Evolutionary conservation across 2,888 invertebrate species (phyloP), one percentile per base, ranked within the genome.

Genomic region (Acanthosepion pharaonis): DNA sequence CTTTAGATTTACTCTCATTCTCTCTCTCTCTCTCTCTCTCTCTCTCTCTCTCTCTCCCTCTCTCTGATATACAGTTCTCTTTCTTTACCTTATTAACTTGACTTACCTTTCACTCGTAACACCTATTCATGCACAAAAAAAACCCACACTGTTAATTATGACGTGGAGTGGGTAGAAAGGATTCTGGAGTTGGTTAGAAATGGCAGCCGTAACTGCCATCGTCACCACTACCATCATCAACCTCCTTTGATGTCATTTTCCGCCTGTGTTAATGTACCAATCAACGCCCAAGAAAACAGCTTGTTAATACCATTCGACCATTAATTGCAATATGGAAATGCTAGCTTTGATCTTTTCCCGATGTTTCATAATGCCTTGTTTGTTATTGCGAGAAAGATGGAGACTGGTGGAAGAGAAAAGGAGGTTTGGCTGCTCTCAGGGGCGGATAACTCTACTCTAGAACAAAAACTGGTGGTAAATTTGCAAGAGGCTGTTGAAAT

Each of bases 261-360:
- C 78, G 78, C n/a, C 9, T 33, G 78, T 78, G 78, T 78, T 78
- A 78, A 78, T 78, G 78, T 33, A 78, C 78, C 78, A 78, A 78
- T 78, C 78, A 78, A 78, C 78, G 78, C 78, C 78, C 78, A 78
- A 78, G 78, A 78, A 78, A 78, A 78, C 78, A 78, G 78, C 78
- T 78, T n/a, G 78, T 18, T n/a, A 78, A 78, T 78, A 78, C 78
- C 78, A n/a, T 78, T n/a, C 78, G 78, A n/a, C 78, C 78, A 78
- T 78, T 78, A 78, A 78, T 78, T 78, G 78, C 78, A 78, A 78
- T 78, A 78, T 78, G 78, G 78, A 78, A 78, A 78, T 23, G 78
- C 11, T 33, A 2, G 78, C 78, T 78, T 78, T 78, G 78, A 78
- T 78, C 78, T 78, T 78, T 78, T 78, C n/a, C 78, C n/a, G 33